Evolutionary conservation across 2,797 vertebrate genomes (phyloP).

Genomic region (Sebastes iracundus): DNA sequence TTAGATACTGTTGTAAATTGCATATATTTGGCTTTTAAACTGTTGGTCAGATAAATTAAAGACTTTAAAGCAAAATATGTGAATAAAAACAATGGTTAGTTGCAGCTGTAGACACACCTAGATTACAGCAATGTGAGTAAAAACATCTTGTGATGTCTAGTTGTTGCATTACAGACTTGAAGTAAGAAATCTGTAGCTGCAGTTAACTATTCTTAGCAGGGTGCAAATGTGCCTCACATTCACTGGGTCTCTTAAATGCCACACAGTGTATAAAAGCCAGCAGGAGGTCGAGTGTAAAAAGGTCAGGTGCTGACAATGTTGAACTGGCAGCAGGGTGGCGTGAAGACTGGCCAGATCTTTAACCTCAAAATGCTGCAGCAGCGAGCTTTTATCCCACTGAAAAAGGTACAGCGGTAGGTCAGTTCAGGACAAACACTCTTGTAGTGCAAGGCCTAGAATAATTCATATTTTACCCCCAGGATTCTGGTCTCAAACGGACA

Average conservation of each 20-base stretch:
- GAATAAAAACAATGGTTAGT: not conserved
- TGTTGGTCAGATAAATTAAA: not conserved
- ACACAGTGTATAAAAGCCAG: constrained; percentile 14
- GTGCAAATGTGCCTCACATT: not conserved
- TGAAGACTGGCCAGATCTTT: not conserved
- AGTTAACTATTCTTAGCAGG: not conserved
- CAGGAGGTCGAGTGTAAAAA: constrained; percentile 26
- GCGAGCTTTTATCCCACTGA: not conserved
- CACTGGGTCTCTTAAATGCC: constrained; percentile 15
- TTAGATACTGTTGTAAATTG: not conserved
- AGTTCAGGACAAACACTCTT: too few relatives aligned
- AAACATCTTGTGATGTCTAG: not conserved
- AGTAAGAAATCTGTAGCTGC: not conserved
- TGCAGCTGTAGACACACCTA: not conserved
- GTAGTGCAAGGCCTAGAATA: not conserved
- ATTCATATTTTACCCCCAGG: not conserved
- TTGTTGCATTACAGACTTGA: not conserved
- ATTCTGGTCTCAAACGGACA: not conserved
- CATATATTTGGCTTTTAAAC: not conserved
- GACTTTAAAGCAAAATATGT: not conserved
- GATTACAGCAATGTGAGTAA: too few relatives aligned
- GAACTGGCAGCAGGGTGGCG: not conserved
- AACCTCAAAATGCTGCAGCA: not conserved
- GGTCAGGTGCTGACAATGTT: constrained; percentile 28
- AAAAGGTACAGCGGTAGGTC: not conserved